phyloP scores from a whole-genome alignment of 2,888 invertebrate species.

The Spatulosminthurus flaviceps region DNA sequence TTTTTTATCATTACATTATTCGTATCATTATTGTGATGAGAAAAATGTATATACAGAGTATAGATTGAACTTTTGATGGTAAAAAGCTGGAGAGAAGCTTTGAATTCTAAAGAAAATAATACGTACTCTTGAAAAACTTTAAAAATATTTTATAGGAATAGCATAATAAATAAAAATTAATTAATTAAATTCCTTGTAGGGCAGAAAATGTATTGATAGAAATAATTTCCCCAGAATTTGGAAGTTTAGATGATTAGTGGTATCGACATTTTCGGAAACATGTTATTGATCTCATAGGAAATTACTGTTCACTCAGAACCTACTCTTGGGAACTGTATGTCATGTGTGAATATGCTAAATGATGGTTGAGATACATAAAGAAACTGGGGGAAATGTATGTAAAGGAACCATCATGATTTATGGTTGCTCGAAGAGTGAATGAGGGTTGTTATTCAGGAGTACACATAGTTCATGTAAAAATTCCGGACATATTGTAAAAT shows the following conservation, averaged over 20 bases:
- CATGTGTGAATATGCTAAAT: neutral
- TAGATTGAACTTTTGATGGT: neutral
- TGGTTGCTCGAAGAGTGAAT: neutral
- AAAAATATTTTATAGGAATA: neutral
- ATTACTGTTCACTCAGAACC: neutral
- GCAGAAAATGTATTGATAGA: neutral
- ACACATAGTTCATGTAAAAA: too few species aligned
- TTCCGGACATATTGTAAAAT: too few species aligned
- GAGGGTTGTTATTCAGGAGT: too few species aligned
- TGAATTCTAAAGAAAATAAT: too few species aligned
- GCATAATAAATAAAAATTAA: too few species aligned
- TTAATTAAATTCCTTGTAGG: neutral
- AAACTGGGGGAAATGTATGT: too few species aligned
- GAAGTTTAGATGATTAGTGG: neutral
- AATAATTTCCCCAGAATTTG: neutral
- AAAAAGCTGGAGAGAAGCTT: neutral
- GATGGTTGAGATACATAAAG: neutral
- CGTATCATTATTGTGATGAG: neutral
- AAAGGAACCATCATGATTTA: neutral
- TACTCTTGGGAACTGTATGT: slow-evolving; percentile 7
- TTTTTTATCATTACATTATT: neutral
- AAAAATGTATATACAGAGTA: neutral
- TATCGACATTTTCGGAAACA: neutral
- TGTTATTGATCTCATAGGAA: slow-evolving; percentile 18
- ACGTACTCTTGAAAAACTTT: too few species aligned